A percentile compares a stretch with the other conserved stretches of the same genome.
Evolutionary conservation across 2,888 invertebrate species (phyloP).

Genomic region (Leptinotarsa peninsularis): DNA sequence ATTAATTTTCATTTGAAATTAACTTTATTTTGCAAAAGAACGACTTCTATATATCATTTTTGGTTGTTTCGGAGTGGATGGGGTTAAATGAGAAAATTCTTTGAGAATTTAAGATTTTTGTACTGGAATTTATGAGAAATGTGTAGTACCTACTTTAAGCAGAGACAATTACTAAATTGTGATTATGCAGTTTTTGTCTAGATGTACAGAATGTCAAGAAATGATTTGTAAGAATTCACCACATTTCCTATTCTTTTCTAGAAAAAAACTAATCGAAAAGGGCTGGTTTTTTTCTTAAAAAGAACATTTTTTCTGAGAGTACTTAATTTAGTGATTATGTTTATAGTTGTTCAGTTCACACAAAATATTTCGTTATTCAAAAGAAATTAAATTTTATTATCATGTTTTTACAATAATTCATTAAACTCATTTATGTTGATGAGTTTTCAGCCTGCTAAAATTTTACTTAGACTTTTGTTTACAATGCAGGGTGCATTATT

Average conservation of each 20-base stretch:
- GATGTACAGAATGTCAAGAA: conserved; percentile 26
- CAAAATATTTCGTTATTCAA: no score
- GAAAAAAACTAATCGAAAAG: not conserved
- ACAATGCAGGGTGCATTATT: no score
- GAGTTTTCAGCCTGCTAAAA: no score
- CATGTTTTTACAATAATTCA: not conserved
- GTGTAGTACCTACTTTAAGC: conserved; percentile 3
- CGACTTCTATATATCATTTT: no score
- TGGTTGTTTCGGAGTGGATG: conserved; percentile 1
- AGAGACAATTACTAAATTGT: conserved; percentile 8
- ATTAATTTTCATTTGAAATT: not conserved
- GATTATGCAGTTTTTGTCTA: conserved; percentile 26
- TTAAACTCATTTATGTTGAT: no score
- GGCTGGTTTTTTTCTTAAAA: not conserved
- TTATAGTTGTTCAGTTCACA: no score
- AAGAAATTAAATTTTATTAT: no score
- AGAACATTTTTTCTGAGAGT: not conserved
- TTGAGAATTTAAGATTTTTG: not conserved
- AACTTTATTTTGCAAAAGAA: no score
- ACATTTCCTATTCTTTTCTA: not conserved
- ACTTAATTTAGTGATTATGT: no score
- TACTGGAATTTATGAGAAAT: conserved; percentile 6
- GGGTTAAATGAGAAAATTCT: not conserved
- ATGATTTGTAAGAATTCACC: not conserved
- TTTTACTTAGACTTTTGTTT: no score